Base-by-base conservation (phyloP, 2,113 vertebrate species). In the Callaeas wilsoni region DNA sequence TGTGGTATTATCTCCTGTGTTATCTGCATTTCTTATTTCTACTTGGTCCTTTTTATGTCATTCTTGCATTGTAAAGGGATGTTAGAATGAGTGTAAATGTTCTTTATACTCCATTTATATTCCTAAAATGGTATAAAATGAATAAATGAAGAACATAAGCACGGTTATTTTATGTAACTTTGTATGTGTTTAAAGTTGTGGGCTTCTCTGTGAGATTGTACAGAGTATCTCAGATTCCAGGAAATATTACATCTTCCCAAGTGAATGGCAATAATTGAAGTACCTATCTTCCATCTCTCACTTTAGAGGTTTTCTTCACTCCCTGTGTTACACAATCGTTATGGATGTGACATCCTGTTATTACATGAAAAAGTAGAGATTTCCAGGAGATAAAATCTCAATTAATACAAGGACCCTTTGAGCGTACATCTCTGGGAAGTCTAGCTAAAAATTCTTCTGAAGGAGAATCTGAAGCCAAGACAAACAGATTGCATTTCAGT, bases 301-400 rank as follows among this genome's bases (percentile, higher is more conserved):
- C 83, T 93, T 69, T 22, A 93, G 87, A 93, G 69, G 44, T 56
- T 96, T 95, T 92, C 87, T 94, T 94, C 63, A 52, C 18, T 84
- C 62, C 63, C 90, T 90, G 57, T 92, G 42, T 83, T 91, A 85
- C 78, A 76, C 73, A 84, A 26, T 91, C 29, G 7, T 80, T 90
- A 67, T 50, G 59, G 81, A 81, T 5, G 7, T 87, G 84, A 84
- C 84, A 89, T 90, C 62, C 64, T 90, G 56, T 79, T 93, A 73
- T 90, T 95, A 87, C 73, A 93, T 41, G 57, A 94, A 87, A 94
- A 91, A 76, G 22, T 33, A 47, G 74, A 89, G 73, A 90, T 95
- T 92, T 95, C 79, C 67, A 65, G 74, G 35, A 92, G 88, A 96
- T 84, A 89, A 92, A 86, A 92, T 95, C 80, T 96, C 88, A 84